Evolutionary conservation across 1,140 invertebrate genomes (phyloP).

Genomic region (Drosophila santomea): DNA sequence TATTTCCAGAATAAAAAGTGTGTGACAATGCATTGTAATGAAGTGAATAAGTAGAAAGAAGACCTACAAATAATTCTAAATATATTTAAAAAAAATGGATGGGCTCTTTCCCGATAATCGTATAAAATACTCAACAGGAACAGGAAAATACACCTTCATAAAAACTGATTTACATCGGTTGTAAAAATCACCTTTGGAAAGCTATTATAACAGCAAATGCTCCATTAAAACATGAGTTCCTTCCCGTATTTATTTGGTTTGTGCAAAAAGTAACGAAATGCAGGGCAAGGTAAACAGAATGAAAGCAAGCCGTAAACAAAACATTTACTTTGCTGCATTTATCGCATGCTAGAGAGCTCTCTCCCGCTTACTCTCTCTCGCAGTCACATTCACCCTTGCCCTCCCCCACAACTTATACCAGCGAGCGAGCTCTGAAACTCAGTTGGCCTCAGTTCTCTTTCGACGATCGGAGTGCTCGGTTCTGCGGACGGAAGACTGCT

Average conservation of each 20-base stretch:
- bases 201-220: slow-evolving; percentile 19
- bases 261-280: slow-evolving; percentile 40
- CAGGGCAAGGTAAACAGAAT: slow-evolving; percentile 33
- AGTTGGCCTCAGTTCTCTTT: slow-evolving; percentile 31
- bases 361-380: slow-evolving; percentile 7
- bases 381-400: neutral
- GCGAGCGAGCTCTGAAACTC: slow-evolving; percentile 6
- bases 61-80: neutral
- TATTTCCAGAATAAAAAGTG: no score
- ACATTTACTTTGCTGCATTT: slow-evolving; percentile 50
- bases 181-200: slow-evolving; percentile 13
- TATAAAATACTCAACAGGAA: slow-evolving; percentile 6
- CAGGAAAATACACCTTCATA: slow-evolving; percentile 7
- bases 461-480: slow-evolving; percentile 64
- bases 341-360: slow-evolving; percentile 57
- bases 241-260: slow-evolving; percentile 28
- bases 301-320: slow-evolving; percentile 37
- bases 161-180: slow-evolving; percentile 14
- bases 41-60: neutral
- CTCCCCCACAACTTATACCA: slow-evolving; percentile 10
- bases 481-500: slow-evolving; percentile 35
- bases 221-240: slow-evolving; percentile 19
- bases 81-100: neutral
- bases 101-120: neutral
- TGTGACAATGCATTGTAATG: neutral